Evolutionary conservation across 2,888 invertebrate species (phyloP), one percentile per base, ranked within the genome.

Genomic region (Cetonia aurata): DNA sequence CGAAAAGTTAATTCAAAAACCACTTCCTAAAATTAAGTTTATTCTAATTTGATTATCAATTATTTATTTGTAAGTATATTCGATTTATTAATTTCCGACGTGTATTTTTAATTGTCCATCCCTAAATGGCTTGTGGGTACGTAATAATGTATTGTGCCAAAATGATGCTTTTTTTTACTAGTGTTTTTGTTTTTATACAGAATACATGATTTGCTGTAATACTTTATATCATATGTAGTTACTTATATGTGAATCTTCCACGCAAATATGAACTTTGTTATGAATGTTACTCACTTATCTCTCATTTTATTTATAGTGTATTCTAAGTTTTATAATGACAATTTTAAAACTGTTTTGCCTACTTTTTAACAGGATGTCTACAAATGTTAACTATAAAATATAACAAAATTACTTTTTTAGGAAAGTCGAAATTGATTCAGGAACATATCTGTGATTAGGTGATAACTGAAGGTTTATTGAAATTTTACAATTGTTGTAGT

Each of bases 231-330:
- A 25, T 25, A 25, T 3, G 4, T 25, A 25, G 25, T 25, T 4
- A 25, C 25, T 25, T 25, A 41, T 55, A 42, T 44, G 55, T 56
- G 56, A 56, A 48, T 42, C 55, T 52, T 56, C 52, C 56, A 57
- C 31, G 37, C 59, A 60, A 69, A 69, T 59, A 60, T 62, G 62
- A 53, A 70, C 65, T 65, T 44, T 70, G 56, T 52, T 62, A 65
- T 60, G 53, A 60, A 17, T 9, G n/a, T 12, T 65, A 65, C 62
- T 65, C 62, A 65, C 10, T 50, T 17, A 41, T 65, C 19, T 50
- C 41, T 50, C 19, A 50, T 52, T 65, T 50, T 37, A 65, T 65
- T 65, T 17, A 65, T 52, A 41, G 50, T 25, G 31, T 46, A 31
- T 48, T 60, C 25, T 52, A 50, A 50, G 50, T 65, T 50, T 44